Evolutionary conservation across 2,113 vertebrate species (phyloP), one percentile per base, ranked within the genome.

Genomic region (Baryphthengus martii): DNA sequence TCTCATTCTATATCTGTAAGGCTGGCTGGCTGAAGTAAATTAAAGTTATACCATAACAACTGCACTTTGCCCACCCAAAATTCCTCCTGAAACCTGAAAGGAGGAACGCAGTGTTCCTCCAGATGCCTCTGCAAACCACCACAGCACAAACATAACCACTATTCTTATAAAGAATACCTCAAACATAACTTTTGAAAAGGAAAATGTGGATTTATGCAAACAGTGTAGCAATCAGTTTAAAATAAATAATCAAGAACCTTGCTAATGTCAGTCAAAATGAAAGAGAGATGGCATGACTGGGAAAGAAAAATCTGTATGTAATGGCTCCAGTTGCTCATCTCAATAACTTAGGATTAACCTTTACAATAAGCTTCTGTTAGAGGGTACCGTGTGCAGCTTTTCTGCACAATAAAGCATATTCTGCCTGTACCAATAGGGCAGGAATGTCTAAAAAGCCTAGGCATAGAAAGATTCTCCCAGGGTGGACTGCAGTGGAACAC

Each of bases 1-100:
- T 89, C 90, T 95, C 91, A 31, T 88, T 96, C 93, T 95, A 29
- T 95, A 95, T 95, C 97, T 97, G 79, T 53, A 90, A 95, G 89
- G 71, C 93, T 96, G 93, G 71, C 93, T 96, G 93, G 85, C 82
- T 96, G 97, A 92, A 96, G 53, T 61, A 96, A 97, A 97, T 96
- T 96, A 81, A 96, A 97, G 31, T 28, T 85, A 89, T 86, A 83
- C 40, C 68, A 88, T 10, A 58, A 95, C 71, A 76, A 97, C 90
- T 61, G 7, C n/a, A 35, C 88, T 93, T 85, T n/a, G 78, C 91
- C 95, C 82, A 87, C 84, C 72, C 80, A 85, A 97, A 96, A 91
- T 71, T 94, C 91, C 87, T 96, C 47, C 89, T 79, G 65, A 79
- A 96, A 93, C 47, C 67, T 73, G 39, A 83, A 59, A 62, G 45